Base-by-base conservation (phyloP, 1,140 invertebrate species). In the Chironomus striatipennis region DNA sequence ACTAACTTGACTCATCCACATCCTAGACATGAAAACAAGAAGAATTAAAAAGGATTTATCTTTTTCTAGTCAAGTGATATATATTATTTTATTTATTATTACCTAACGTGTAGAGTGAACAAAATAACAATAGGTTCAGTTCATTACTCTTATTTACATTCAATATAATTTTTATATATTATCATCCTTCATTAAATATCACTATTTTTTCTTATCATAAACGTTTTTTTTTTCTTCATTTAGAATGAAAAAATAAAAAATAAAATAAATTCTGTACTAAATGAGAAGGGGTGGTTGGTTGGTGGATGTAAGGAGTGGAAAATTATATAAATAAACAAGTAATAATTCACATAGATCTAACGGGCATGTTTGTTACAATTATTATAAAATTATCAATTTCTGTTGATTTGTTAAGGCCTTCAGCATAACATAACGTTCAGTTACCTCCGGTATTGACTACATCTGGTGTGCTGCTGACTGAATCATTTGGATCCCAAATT, bases 401-500 rank as follows among this genome's bases (percentile, higher is more conserved):
- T n/a, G 47, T 57, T n/a, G 47, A 5, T 57, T n/a, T n/a, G 47
- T 57, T 57, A 15, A 57, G 12, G 4, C 47, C 47, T 57, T 57
- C 47, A 57, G 43, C 15, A 15, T 57, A 12, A n/a, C 12, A 10
- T n/a, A 57, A 1, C 9, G 47, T 17, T 70, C 65, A 70, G 65
- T 70, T 70, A 1, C 65, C 47, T 15, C 47, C 47, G 15, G 43
- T 15, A 57, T n/a, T n/a, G 15, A 4, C 12, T 57, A 5, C 15
- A 12, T 12, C 47, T 57, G 18, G n/a, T n/a, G n/a, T n/a, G 5
- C 18, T 17, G 17, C 65, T 20, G n/a, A 18, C 20, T 10, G 42
- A 42, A 67, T 81, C 80, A 74, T 82, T 77, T 67, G 81, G 80
- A 43, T 76, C 79, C 74, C 81, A 78, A 43, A 80, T 76, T 20